Percentiles rank a stretch among this genome's conserved stretches.
These are phyloP conservation scores for Drosophila baimaii DNA, from an alignment of 1,140 invertebrate genomes.

Conservation along the genomic window DNA sequence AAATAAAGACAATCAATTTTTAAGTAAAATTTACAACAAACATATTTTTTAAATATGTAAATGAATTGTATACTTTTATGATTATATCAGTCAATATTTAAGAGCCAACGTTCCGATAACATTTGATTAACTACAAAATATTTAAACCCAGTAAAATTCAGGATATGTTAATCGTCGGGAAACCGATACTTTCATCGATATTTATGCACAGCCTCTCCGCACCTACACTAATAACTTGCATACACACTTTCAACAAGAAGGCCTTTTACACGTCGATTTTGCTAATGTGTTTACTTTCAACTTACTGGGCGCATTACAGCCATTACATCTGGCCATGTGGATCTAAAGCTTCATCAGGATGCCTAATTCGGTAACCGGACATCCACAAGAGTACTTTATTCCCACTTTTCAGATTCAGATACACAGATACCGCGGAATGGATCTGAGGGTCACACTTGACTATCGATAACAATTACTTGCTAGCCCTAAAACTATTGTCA, in stretches of 20 bases:
- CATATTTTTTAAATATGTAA: no score
- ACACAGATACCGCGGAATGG: background rate
- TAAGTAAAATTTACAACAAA: no score
- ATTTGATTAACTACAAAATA: no score
- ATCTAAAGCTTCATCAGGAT: constrained; percentile 34
- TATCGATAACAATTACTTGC: constrained; percentile 13
- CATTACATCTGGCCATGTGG: constrained; percentile 47
- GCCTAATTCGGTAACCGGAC: no score
- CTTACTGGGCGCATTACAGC: constrained; percentile 8
- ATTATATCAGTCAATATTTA: no score
- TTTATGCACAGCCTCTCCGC: background rate
- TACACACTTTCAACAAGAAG: constrained; percentile 21
- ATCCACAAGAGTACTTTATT: background rate
- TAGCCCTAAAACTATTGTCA: constrained; percentile 13
- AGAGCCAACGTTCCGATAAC: no score
- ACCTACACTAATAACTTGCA: constrained; percentile 1
- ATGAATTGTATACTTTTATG: no score
- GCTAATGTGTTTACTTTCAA: background rate
- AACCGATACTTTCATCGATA: background rate
- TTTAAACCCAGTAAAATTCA: background rate
- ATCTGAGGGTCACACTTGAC: constrained; percentile 1
- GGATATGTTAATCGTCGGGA: background rate
- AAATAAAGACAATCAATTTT: no score
- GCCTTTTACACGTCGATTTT: constrained; percentile 7
- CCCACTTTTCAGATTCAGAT: constrained; percentile 1